Conservation (phyloP, 1,140 invertebrate genomes). For the Triops longicaudatus region DNA sequence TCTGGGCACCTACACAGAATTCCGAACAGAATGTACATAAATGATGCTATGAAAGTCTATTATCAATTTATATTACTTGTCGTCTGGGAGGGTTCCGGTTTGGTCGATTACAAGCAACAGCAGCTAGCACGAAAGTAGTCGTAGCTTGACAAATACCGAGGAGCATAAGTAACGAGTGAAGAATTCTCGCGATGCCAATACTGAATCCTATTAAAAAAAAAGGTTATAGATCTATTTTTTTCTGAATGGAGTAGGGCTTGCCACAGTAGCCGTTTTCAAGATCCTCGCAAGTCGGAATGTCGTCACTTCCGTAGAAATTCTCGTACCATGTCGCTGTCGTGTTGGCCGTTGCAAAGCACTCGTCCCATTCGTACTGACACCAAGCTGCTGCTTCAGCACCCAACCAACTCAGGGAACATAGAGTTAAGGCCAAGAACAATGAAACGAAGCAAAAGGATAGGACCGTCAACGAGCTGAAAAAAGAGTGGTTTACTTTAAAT, state of each 20-base stretch:
- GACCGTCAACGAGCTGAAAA: conserved; percentile 22
- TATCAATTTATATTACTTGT: background rate
- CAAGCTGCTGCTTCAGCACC: conserved; percentile 23
- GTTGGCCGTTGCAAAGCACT: background rate
- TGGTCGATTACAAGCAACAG: conserved; percentile 23
- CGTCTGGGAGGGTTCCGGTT: background rate
- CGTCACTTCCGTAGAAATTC: background rate
- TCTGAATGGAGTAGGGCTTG: background rate
- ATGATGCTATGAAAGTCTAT: background rate
- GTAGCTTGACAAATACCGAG: conserved; percentile 21
- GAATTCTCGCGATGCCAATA: conserved; percentile 21
- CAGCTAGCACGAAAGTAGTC: conserved; percentile 20
- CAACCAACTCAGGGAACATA: conserved; percentile 28
- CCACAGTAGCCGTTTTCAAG: conserved; percentile 20
- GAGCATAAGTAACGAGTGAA: conserved; percentile 22
- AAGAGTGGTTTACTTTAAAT: background rate
- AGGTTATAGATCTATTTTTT: background rate
- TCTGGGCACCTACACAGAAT: background rate
- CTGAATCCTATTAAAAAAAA: conserved; percentile 18
- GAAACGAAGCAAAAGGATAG: conserved; percentile 25
- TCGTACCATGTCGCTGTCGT: background rate
- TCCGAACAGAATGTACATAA: background rate
- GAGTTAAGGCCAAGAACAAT: conserved; percentile 29
- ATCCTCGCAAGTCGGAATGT: conserved; percentile 8
- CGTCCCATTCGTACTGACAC: conserved; percentile 18